Conservation (phyloP, 2,888 invertebrate genomes). For the Hydrotaea cyrtoneurina region DNA sequence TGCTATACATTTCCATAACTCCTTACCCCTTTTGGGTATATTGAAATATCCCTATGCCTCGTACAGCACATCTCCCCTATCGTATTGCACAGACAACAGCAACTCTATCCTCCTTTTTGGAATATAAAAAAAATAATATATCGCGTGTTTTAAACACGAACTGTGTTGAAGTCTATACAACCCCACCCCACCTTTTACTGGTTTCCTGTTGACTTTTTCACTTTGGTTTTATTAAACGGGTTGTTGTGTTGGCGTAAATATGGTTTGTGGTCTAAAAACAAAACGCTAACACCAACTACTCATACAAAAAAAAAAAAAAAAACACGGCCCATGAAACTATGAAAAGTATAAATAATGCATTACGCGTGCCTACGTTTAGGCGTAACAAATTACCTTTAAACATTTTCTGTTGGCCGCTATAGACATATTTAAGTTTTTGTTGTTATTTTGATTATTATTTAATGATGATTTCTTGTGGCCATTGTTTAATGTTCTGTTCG, state of each 20-base stretch:
- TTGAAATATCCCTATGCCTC: neutral
- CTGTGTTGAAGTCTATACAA: constrained; percentile 42
- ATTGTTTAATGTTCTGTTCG: neutral
- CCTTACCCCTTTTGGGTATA: neutral
- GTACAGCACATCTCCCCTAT: too few species aligned
- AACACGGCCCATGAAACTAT: constrained; percentile 38
- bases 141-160: constrained; percentile 60
- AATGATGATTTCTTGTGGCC: constrained; percentile 49
- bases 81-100: constrained; percentile 8
- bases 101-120: constrained; percentile 45
- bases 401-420: constrained; percentile 43
- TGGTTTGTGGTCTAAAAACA: constrained; percentile 9
- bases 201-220: constrained; percentile 43
- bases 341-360: constrained; percentile 63
- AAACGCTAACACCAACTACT: neutral
- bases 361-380: constrained; percentile 76
- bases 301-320: neutral
- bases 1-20: too few species aligned
- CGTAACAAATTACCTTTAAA: constrained; percentile 74
- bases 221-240: neutral
- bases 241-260: constrained; percentile 11
- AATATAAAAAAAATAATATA: constrained; percentile 41
- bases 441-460: constrained; percentile 57
- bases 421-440: neutral
- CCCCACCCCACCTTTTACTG: constrained; percentile 46